Evolutionary conservation across 2,797 vertebrate species (phyloP), one percentile per base, ranked within the genome.

Genomic region (Myotis vivesi): DNA sequence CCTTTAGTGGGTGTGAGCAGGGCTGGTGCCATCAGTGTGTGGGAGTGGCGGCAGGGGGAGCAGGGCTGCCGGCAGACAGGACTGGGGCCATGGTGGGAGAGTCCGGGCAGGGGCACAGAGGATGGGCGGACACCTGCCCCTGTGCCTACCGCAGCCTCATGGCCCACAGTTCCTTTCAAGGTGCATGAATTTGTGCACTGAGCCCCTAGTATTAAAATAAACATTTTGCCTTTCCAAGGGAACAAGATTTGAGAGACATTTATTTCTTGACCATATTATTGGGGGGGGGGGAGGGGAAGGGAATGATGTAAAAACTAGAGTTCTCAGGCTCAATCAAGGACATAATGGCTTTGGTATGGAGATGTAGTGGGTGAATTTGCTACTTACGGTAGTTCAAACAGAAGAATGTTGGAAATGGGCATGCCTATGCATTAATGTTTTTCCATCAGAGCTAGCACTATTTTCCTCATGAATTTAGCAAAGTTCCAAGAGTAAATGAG

Each of bases 401-500:
- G 69, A 88, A 38, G 66, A 28, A 36, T 55, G 53, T 77, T 36
- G 11, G 20, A n/a, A 68, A 20, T 22, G 23, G 49, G 55, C 5
- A 44, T 77, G 30, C 41, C 62, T 49, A 33, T 55, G 20, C 19
- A 85, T 82, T 86, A 69, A 88, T 75, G 33, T 95, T 72, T 75
- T 90, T 94, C 92, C 73, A 77, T 79, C 41, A 80, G 88, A 95
- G 84, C 46, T 86, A 84, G 12, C 30, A 81, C 46, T 68, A 28
- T 51, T 91, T 62, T 62, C 38, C 55, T 72, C 22, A 76, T 92
- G 44, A 88, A 86, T 94, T 87, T 86, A 69, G 57, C 41, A 53
- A 96, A 80, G 38, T 95, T 90, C 28, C 8, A 88, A 86, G 59
- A 82, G 23, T 82, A 92, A 82, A 71, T n/a, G 49, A 38, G 8